Evolutionary conservation across 2,888 invertebrate species (phyloP), one percentile per base, ranked within the genome.

Genomic region (Scrobipalpa costella): DNA sequence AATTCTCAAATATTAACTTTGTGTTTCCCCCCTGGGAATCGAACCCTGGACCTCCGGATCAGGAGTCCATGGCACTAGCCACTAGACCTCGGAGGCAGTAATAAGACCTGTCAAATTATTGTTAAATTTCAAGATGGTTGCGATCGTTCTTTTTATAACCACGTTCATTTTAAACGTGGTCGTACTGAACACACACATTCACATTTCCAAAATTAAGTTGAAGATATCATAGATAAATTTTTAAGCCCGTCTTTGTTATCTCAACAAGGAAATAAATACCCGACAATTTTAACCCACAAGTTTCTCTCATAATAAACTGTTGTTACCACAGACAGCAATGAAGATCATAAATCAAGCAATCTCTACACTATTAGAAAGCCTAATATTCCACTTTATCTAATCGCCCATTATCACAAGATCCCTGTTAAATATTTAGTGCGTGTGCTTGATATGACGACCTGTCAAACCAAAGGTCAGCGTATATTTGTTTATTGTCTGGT

Each of bases 401-500:
- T 17, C 8, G 27, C 6, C 50, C 50, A 21, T 21, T 21, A 52
- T 21, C 50, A 52, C 21, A 21, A 11, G 50, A 52, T 52, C 21
- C 21, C 13, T 27, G 50, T 21, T 52, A 11, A 21, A 52, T 52
- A 21, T 52, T 52, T 13, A 6, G 21, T 21, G 11, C 13, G 21
- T 21, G 21, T 6, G 15, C 15, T 33, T 33, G 13, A 2, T 27
- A 27, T 55, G 55, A 55, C 21, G 55, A 58, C 38, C 59, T 40
- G 59, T 44, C 59, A 59, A 27, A 3, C 15, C 33, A 49, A 60
- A 49, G 60, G 63, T 44, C 58, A 52, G 33, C 33, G 7, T 2
- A 27, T 52, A 15, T 62, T 55, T 47, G 61, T 57, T 60, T 63
- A 19, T 61, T 47, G 64, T 57, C 34, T 61, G 9, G 13, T 27